Evolutionary conservation across 2,888 invertebrate species (phyloP).

Genomic region (Galerucella nymphaeae): DNA sequence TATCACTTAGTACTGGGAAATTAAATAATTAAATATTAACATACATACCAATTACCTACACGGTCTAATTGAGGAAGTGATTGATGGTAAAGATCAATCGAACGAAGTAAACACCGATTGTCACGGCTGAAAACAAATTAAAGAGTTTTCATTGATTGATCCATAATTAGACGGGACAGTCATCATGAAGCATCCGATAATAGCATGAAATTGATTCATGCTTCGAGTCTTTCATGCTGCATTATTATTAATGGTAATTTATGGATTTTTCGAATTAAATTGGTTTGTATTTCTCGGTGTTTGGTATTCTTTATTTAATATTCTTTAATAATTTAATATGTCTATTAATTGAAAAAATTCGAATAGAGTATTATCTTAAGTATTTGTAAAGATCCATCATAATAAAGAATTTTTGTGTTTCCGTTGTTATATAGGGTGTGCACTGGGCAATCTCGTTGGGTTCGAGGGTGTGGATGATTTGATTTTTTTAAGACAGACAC

Average conservation of each 20-base stretch:
- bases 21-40: slow-evolving; percentile 7
- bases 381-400: too few relatives aligned
- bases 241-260: slow-evolving; percentile 17
- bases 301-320: too few relatives aligned
- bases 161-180: slow-evolving; percentile 29
- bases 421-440: too few relatives aligned
- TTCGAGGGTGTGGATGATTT: too few relatives aligned
- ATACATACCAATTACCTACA: slow-evolving; percentile 1
- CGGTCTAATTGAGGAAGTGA: slow-evolving; percentile 22
- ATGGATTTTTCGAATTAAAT: not conserved
- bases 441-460: too few relatives aligned
- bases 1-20: slow-evolving; percentile 16
- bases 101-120: slow-evolving; percentile 22
- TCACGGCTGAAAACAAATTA: slow-evolving; percentile 28
- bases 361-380: too few relatives aligned
- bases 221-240: slow-evolving; percentile 9
- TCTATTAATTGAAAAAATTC: too few relatives aligned
- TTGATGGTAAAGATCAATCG: slow-evolving; percentile 26
- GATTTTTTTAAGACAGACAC: too few relatives aligned
- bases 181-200: slow-evolving; percentile 23
- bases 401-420: too few relatives aligned
- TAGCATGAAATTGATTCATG: slow-evolving; percentile 25
- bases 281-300: too few relatives aligned
- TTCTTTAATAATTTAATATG: too few relatives aligned
- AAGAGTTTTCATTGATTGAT: slow-evolving; percentile 32